These are phyloP conservation scores for Clarias fuscus DNA, from an alignment of 2,797 vertebrate species.

Conservation along the genomic window DNA sequence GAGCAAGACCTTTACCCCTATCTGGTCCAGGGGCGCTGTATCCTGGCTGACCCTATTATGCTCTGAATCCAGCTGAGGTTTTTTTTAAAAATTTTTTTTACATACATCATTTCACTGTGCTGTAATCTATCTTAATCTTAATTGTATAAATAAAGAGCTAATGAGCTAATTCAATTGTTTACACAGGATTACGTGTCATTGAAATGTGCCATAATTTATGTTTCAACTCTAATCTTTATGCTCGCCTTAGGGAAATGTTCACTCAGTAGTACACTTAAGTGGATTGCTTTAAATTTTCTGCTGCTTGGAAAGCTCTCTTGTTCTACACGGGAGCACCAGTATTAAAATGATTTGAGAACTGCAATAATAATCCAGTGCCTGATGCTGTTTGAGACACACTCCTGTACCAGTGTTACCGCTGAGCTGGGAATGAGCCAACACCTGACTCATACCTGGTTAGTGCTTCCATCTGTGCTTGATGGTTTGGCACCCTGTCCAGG, in stretches of 20 bases:
- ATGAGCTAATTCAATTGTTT: slow-evolving; percentile 33
- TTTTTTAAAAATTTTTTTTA: too few species aligned
- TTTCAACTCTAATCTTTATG: slow-evolving; percentile 5
- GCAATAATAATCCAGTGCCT: not conserved
- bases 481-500: not conserved
- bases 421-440: not conserved
- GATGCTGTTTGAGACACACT: not conserved
- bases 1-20: too few species aligned
- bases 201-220: not conserved
- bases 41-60: too few species aligned
- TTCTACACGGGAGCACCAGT: not conserved
- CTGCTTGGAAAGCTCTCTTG: not conserved
- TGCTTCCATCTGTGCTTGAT: not conserved
- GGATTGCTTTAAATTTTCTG: not conserved
- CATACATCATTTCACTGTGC: too few species aligned
- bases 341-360: not conserved
- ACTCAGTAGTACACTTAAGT: not conserved
- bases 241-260: not conserved
- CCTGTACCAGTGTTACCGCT: not conserved
- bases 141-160: not conserved
- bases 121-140: too few species aligned
- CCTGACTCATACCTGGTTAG: not conserved
- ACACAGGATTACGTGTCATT: slow-evolving; percentile 17
- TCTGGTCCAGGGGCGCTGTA: too few species aligned
- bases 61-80: too few species aligned